These are phyloP conservation scores for Netelia fuscicornis DNA, from an alignment of 2,888 invertebrate genomes.

Conservation along the genomic window DNA sequence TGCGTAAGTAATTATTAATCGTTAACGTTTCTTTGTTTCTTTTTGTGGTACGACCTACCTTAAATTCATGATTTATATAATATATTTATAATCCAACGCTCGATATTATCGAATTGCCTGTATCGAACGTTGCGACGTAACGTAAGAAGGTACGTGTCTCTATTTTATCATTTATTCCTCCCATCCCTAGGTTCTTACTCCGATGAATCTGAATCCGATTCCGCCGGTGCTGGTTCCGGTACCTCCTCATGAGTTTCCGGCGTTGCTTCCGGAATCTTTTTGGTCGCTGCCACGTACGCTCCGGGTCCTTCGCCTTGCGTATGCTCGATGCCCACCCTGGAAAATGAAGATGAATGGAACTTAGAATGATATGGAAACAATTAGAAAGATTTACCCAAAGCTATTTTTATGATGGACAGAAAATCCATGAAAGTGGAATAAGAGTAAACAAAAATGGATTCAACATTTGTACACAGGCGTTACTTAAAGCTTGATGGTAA, in stretches of 20 bases:
- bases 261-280: slow-evolving; percentile 81
- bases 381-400: no score
- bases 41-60: neutral
- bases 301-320: slow-evolving; percentile 91
- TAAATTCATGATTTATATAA: slow-evolving; percentile 12
- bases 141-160: slow-evolving; percentile 28
- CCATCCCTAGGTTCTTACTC: slow-evolving; percentile 80
- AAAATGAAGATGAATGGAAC: slow-evolving; percentile 48
- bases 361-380: no score
- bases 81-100: slow-evolving; percentile 27
- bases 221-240: slow-evolving; percentile 83
- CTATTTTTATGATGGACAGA: no score
- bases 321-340: slow-evolving; percentile 95
- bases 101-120: slow-evolving; percentile 4
- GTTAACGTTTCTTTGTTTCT: slow-evolving; percentile 31
- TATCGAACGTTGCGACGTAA: slow-evolving; percentile 24
- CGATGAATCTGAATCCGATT: slow-evolving; percentile 86
- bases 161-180: slow-evolving; percentile 76
- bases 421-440: neutral
- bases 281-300: slow-evolving; percentile 89
- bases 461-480: neutral
- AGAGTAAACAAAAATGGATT: slow-evolving; percentile 4
- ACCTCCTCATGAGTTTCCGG: slow-evolving; percentile 80
- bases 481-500: no score
- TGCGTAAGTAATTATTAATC: slow-evolving; percentile 46